These are phyloP conservation scores for Neomorphus geoffroyi DNA, from an alignment of 2,797 vertebrate genomes.

Conservation along the genomic window DNA sequence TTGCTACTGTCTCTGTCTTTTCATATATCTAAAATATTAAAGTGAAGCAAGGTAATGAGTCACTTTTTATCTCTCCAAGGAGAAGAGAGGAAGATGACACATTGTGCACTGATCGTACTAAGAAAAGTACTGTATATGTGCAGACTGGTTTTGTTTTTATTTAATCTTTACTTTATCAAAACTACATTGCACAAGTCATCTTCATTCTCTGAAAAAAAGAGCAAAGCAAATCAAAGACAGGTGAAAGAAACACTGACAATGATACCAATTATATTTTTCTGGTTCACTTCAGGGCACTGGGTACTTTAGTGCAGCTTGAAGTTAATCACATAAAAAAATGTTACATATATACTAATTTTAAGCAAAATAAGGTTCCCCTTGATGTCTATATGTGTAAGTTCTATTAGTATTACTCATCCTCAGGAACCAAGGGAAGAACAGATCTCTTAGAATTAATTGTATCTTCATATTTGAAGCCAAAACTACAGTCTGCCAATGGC, in stretches of 20 bases:
- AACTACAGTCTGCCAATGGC: neutral
- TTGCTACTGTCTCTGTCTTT: conserved; percentile 35
- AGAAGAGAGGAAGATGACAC: conserved; percentile 41
- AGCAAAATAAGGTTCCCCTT: neutral
- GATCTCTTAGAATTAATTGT: neutral
- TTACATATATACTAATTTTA: neutral
- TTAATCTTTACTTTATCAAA: neutral
- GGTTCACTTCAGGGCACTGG: neutral
- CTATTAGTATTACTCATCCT: neutral
- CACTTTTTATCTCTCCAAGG: conserved; percentile 58
- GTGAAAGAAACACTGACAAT: neutral
- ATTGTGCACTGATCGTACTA: conserved; percentile 13
- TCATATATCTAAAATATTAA: conserved; percentile 60
- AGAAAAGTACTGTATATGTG: conserved; percentile 18
- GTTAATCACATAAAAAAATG: neutral
- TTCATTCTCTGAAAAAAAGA: neutral
- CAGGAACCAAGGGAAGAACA: neutral
- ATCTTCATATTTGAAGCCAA: neutral
- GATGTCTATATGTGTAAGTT: neutral
- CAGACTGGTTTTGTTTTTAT: neutral
- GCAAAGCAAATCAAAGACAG: neutral
- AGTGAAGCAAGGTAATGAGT: conserved; percentile 38
- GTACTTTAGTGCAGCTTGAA: neutral
- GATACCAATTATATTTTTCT: neutral
- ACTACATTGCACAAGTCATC: neutral